Evolutionary conservation across 2,797 vertebrate genomes (phyloP).

Genomic region (Rhinophrynus dorsalis): DNA sequence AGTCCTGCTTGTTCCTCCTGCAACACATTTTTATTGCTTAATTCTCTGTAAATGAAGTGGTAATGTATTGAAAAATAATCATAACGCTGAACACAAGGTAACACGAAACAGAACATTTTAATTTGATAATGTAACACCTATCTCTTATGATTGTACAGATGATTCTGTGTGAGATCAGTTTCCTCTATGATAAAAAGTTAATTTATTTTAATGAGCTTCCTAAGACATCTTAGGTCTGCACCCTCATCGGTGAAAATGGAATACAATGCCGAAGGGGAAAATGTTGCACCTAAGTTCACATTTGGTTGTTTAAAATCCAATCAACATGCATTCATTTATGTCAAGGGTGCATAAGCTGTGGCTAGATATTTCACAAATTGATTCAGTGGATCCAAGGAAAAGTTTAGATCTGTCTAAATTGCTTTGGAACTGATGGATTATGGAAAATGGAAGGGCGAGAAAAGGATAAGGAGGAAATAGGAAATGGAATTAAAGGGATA

Average conservation of each 20-base stretch:
- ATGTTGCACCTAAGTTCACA: too few species aligned
- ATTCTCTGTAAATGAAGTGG: slow-evolving; percentile 15
- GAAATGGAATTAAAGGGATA: too few species aligned
- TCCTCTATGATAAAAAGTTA: not conserved
- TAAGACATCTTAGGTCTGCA: not conserved
- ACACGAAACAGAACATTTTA: not conserved
- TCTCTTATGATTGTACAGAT: slow-evolving; percentile 6
- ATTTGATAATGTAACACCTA: slow-evolving; percentile 21
- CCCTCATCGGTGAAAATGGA: not conserved
- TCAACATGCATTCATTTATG: too few species aligned
- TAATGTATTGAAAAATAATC: slow-evolving; percentile 6
- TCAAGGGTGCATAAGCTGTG: too few species aligned
- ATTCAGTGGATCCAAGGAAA: too few species aligned
- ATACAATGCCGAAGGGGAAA: too few species aligned
- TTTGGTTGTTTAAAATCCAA: too few species aligned
- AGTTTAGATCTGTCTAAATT: too few species aligned
- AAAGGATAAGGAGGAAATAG: too few species aligned
- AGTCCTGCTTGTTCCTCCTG: not conserved
- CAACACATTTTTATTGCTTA: not conserved
- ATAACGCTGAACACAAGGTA: not conserved
- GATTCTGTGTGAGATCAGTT: not conserved
- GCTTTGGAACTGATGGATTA: too few species aligned
- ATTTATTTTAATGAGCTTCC: slow-evolving; percentile 23
- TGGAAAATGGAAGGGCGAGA: too few species aligned
- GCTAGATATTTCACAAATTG: too few species aligned